These are phyloP conservation scores for Trinorchestia longiramus DNA, from an alignment of 1,140 invertebrate species.

Conservation along the genomic window DNA sequence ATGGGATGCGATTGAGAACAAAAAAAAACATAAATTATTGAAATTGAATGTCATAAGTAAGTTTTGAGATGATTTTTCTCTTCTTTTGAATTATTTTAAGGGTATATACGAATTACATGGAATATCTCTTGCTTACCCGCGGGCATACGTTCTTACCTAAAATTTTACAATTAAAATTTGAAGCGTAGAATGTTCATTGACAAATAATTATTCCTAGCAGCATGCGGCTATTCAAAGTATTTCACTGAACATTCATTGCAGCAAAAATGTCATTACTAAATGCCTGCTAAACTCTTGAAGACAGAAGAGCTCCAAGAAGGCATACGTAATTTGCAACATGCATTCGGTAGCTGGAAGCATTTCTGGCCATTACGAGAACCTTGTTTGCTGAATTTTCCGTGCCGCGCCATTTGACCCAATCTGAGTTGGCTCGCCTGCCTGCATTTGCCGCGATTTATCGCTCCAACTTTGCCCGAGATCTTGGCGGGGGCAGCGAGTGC, in stretches of 20 bases:
- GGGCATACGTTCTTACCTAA: too few species aligned
- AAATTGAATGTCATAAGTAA: too few species aligned
- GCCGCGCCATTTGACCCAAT: constrained; percentile 4
- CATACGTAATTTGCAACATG: background rate
- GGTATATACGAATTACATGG: too few species aligned
- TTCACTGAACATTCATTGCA: background rate
- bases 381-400: constrained; percentile 8
- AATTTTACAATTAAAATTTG: too few species aligned
- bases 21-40: too few species aligned
- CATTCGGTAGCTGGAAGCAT: background rate
- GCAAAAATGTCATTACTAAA: background rate
- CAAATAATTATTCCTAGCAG: background rate
- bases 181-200: too few species aligned
- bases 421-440: background rate
- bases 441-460: background rate
- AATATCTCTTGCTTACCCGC: too few species aligned
- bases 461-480: background rate
- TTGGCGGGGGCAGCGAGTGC: too few species aligned
- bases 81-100: too few species aligned
- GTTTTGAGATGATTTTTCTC: too few species aligned
- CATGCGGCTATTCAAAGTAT: background rate
- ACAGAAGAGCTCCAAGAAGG: background rate
- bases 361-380: background rate
- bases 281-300: background rate
- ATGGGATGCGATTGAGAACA: too few species aligned